phyloP scores from a whole-genome alignment of 2,797 vertebrate genomes.

The Pangasius larnaudii region DNA sequence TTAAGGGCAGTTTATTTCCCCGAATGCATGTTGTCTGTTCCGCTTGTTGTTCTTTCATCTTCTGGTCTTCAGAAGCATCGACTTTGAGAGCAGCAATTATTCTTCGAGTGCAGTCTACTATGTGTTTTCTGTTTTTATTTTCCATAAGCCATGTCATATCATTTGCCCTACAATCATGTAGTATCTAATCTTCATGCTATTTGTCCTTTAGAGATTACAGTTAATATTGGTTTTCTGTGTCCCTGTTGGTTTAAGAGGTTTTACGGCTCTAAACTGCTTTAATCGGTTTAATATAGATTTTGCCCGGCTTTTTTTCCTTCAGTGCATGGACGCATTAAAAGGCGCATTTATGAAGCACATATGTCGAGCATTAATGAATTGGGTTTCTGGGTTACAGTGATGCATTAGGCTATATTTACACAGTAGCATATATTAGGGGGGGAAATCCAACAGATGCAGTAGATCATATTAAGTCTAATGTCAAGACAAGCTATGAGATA shows the following conservation, averaged over 20 bases:
- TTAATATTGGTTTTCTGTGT: neutral
- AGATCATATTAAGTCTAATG: too few species aligned
- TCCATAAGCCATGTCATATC: neutral
- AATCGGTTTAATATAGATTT: neutral
- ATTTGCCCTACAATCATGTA: neutral
- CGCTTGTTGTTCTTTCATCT: slow-evolving; percentile 16
- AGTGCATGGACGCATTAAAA: neutral
- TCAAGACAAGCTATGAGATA: neutral
- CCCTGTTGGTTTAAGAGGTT: slow-evolving; percentile 2
- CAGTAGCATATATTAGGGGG: neutral
- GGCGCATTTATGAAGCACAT: neutral
- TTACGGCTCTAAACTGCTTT: neutral
- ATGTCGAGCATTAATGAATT: neutral
- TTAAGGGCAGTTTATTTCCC: slow-evolving; percentile 40
- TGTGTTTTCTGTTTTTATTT: neutral
- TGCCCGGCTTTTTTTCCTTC: neutral
- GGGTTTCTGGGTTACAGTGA: neutral
- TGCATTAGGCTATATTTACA: neutral
- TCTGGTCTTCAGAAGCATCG: neutral
- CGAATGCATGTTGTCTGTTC: slow-evolving; percentile 9
- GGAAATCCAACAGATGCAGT: neutral
- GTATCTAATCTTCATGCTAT: neutral
- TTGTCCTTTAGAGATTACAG: neutral
- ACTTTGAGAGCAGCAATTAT: slow-evolving; percentile 15
- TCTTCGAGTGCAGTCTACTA: neutral